Conservation (phyloP, 1,140 invertebrate genomes). For the Drosophila setifemur region DNA sequence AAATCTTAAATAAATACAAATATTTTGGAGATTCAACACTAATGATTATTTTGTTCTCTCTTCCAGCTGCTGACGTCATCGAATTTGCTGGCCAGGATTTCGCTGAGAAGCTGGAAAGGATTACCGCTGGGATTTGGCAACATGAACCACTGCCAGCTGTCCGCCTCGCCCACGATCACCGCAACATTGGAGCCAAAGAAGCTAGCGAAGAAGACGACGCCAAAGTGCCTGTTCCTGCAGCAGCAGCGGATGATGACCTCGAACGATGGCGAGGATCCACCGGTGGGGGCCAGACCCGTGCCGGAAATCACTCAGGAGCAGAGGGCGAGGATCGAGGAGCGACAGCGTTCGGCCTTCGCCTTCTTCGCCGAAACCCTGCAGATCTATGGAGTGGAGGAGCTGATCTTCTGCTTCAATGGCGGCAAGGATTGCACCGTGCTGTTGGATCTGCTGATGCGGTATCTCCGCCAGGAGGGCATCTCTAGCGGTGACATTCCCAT, state of each 20-base stretch:
- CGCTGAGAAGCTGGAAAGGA: too few species aligned
- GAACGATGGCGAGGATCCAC: too few species aligned
- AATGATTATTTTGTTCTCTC: not conserved
- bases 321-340: conserved; percentile 23
- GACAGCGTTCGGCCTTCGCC: conserved; percentile 15
- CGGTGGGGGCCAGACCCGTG: too few species aligned
- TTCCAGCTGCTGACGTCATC: conserved; percentile 9
- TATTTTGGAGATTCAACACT: too few species aligned
- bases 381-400: conserved; percentile 86
- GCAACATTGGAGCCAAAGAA: too few species aligned
- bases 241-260: too few species aligned
- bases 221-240: too few species aligned
- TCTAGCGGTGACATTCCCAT: conserved; percentile 84
- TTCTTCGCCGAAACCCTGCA: conserved; percentile 83
- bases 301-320: not conserved
- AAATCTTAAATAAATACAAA: too few species aligned
- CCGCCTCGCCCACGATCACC: too few species aligned
- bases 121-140: too few species aligned
- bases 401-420: conserved; percentile 97
- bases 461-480: conserved; percentile 41
- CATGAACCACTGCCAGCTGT: conserved; percentile 9
- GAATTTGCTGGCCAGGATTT: not conserved
- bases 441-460: conserved; percentile 86
- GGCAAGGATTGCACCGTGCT: conserved; percentile 98
- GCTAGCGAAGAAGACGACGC: too few species aligned